Evolutionary conservation across 1,140 invertebrate genomes (phyloP), one percentile per base, ranked within the genome.

Genomic region (Potamilus streckersoni): DNA sequence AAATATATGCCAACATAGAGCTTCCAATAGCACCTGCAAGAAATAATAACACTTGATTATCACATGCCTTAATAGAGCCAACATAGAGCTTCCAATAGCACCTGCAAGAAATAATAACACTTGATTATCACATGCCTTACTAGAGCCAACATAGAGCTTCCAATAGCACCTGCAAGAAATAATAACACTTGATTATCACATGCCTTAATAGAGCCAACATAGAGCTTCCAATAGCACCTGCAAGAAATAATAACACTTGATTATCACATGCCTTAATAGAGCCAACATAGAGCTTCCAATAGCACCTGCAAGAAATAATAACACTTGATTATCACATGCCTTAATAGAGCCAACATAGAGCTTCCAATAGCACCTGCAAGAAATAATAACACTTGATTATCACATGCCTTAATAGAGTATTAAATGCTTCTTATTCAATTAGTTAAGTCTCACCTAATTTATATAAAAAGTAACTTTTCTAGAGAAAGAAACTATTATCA

Each of bases 201-300:
- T 49, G 38, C 6, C n/a, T n/a, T n/a, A n/a, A n/a, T n/a, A n/a
- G n/a, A n/a, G 86, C 86, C 31, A 89, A 80, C 16, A 82, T 62
- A 20, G 87, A 82, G 71, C 86, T 86, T 14, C 87, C 87, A 58
- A 88, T 71, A n/a, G 86, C 84, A 81, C 87, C 87, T 89, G 81
- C n/a, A 49, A 49, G 5, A 49, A 49, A 49, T 49, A 49, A 49
- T 11, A 49, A 49, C 6, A 49, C 6, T 49, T 49, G 38, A 6
- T 49, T 49, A 49, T 49, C 38, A 49, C 38, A 49, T 49, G 38
- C 6, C n/a, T n/a, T n/a, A n/a, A n/a, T n/a, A n/a, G n/a, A n/a
- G 86, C 86, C 31, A 89, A 80, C 16, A 82, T 62, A 20, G 87
- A 82, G 71, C 86, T 86, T 14, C 87, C 87, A 58, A 88, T 71